Base-by-base conservation (phyloP, 2,797 vertebrate genomes). In the Neoniphon sammara region DNA sequence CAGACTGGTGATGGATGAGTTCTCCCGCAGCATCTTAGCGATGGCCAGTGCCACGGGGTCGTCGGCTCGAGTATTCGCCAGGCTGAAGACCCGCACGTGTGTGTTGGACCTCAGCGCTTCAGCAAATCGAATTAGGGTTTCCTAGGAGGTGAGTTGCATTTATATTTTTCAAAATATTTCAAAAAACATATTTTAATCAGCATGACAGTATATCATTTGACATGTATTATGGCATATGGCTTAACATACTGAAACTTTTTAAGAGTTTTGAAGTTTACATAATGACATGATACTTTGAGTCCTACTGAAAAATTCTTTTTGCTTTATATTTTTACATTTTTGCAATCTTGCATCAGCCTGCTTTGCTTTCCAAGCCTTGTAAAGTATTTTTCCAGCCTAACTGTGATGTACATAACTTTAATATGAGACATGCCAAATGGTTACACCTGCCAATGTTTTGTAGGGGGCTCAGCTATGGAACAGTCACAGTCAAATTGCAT, bases 21-120 rank as follows among this genome's bases (percentile, higher is more conserved):
- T 99, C 85, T 95, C 95, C 34, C 86, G 91, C 66, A 99, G 88
- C 96, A 96, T 97, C 21, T 96, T 96, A 1, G 96, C 96, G 2
- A 97, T 91, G 80, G 96, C 96, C 54, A 94, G 81, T 25, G 98
- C 97, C 17, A 95, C 96, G 0, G 87, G 92, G 82, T 99, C 98
- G 0, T 98, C 97, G 0, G 97, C 97, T 1, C 85, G 95, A 0
- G 97, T 99, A 91, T 99, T 99, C 7, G 97, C 97, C 46, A 99
- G 91, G 72, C 94, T 99, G 77, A 99, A 95, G 5, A 93, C 84
- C 73, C 92, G 94, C 27, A 99, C 97, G 0, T 92, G 90, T 0
- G 95, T 95, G 94, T 99, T 99, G 85, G 92, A 90, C 76, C 91
- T 90, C 75, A 99, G 88, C 0, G 96, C 97, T 73, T 98, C 96